Evolutionary conservation across 2,888 invertebrate genomes (phyloP), one percentile per base, ranked within the genome.

Genomic region (Drosophila glabriapex): DNA sequence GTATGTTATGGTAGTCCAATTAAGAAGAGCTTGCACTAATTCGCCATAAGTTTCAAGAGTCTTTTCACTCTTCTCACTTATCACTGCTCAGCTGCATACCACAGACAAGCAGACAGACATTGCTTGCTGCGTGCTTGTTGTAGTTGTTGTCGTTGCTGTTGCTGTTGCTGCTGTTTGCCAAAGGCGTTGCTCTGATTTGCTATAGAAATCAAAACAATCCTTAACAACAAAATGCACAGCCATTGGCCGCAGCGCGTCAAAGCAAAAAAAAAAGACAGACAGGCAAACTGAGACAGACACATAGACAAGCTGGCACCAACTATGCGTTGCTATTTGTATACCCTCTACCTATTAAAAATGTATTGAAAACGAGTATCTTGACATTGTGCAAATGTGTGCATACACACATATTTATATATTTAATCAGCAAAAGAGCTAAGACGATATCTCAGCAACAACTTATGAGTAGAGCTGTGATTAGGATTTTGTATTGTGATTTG

Each of bases 11-110:
- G 56, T 60, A 72, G 59, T 61, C 78, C 89, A 83, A 90, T 89
- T 89, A 80, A 88, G 83, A 75, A 73, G 73, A 80, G 73, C 77
- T 74, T 83, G 88, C 68, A 85, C 89, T 83, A 88, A 90, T 90
- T 90, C 83, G 80, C 91, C 90, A 83, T 90, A 90, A 80, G 75
- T 72, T 80, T 72, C 37, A 43, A 79, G 50, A 81, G 60, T 66
- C 73, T 78, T 85, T 85, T 83, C 85, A 73, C 83, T 83, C 85
- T 79, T 72, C 33, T 35, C 62, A 52, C 55, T 55, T 68, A 49
- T 59, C 25, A 28, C 28, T 49, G 59, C 46, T 41, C 28, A 59
- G 55, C 22, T 33, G 74, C 82, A 85, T 83, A 66, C 79, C 84
- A 64, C 77, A 66, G 58, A 58, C 68, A 67, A 76, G 52, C 72